Evolutionary conservation across 2,888 invertebrate species (phyloP).

Genomic region (Folsomia candida): DNA sequence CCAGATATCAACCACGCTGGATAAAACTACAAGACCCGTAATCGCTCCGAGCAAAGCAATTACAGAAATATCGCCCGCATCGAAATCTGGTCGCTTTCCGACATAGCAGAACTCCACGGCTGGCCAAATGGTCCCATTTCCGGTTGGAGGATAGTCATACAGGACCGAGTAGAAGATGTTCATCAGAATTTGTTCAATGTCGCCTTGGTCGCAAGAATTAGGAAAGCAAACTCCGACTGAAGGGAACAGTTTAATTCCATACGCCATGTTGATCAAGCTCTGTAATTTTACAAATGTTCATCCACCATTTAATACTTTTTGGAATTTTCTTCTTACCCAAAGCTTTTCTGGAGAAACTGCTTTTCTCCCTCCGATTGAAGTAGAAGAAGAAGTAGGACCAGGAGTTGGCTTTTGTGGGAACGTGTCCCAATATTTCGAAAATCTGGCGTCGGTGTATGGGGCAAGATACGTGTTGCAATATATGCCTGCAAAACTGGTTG

Average conservation of each 20-base stretch:
- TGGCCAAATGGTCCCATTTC: background rate
- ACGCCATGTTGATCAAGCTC: background rate
- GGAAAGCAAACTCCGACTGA: slow-evolving; percentile 52
- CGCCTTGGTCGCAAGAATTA: slow-evolving; percentile 54
- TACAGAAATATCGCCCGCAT: slow-evolving; percentile 50
- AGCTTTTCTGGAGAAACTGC: slow-evolving; percentile 19
- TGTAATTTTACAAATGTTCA: no score
- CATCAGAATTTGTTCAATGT: slow-evolving; percentile 53
- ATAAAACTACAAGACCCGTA: slow-evolving; percentile 4
- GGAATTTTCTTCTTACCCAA: no score
- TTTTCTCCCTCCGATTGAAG: background rate
- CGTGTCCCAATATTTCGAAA: slow-evolving; percentile 2
- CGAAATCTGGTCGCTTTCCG: slow-evolving; percentile 50
- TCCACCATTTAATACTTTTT: no score
- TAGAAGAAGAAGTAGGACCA: background rate
- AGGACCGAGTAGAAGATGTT: slow-evolving; percentile 49
- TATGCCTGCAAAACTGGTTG: slow-evolving; percentile 32
- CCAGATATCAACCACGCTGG: slow-evolving; percentile 19
- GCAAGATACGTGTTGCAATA: slow-evolving; percentile 38
- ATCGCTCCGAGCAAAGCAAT: slow-evolving; percentile 32
- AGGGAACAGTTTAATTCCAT: slow-evolving; percentile 17
- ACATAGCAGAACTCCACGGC: slow-evolving; percentile 42
- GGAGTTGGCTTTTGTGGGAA: background rate
- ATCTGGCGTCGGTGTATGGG: slow-evolving; percentile 6
- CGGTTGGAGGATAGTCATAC: no score